Evolutionary conservation across 2,888 invertebrate genomes (phyloP), one percentile per base, ranked within the genome.

Genomic region (Hypercompe scribonia): DNA sequence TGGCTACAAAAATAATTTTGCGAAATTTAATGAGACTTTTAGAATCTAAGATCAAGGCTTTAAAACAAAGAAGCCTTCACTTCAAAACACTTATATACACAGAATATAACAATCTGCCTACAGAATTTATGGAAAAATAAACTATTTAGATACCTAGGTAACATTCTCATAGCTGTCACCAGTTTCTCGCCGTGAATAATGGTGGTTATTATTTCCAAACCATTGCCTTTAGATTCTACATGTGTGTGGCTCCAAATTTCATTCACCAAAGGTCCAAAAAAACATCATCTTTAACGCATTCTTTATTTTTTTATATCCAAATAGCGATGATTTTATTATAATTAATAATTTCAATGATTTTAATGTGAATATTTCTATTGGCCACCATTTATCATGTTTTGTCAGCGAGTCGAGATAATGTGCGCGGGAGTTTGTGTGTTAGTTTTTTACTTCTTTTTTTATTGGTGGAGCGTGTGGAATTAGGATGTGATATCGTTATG

Each of bases 281-380:
- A 68, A 71, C 70, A 71, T 78, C 70, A 66, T 67, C 69, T 64
- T 66, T 69, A 34, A 67, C 69, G 78, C 87, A 88, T 89, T 89
- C 88, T 81, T 81, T 2, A 77, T 78, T 78, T 84, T 85, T 84
- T 70, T 64, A 69, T 71, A 64, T 73, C 80, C 75, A 87, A 87
- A 86, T 84, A 86, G 75, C 78, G 78, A 84, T 78, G 78, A 76
- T 76, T 75, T 83, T 87, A 89, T 88, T 86, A 88, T 85, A 90
- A 92, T 92, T 92, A 92, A 92, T 92, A 91, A 90, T 79, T 80
- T 79, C 84, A 86, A 90, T 91, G 87, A 88, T 89, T 90, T 91
- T 90, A 88, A 86, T 84, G 82, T 84, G 84, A 86, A 86, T 87
- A 86, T 86, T 90, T 90, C 90, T 90, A 91, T 91, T 90, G 86